These are phyloP conservation scores for Zophobas morio DNA, from an alignment of 1,140 invertebrate species.

Conservation along the genomic window DNA sequence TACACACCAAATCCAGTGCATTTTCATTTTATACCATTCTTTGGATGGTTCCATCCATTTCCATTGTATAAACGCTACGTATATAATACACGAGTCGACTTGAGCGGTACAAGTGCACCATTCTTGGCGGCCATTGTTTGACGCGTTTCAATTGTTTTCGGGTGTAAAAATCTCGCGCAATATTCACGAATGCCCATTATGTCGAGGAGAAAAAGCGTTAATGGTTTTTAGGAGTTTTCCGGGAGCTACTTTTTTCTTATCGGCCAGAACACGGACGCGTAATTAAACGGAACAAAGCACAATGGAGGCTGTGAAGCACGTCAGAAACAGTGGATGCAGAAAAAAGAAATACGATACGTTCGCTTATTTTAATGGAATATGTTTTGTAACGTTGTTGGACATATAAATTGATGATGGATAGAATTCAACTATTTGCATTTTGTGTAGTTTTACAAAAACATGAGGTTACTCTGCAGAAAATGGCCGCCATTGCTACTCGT, in stretches of 20 bases:
- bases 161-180: neutral
- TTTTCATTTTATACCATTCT: slow-evolving; percentile 27
- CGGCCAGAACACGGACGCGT: neutral
- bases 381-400: too few species aligned
- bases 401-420: too few species aligned
- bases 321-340: neutral
- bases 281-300: neutral
- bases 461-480: too few species aligned
- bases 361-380: too few species aligned
- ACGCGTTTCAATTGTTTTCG: slow-evolving; percentile 19
- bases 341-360: too few species aligned
- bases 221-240: neutral
- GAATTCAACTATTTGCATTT: too few species aligned
- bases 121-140: slow-evolving; percentile 10
- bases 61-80: neutral
- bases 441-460: too few species aligned
- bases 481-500: too few species aligned
- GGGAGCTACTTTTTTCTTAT: neutral
- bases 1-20: slow-evolving; percentile 31
- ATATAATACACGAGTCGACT: neutral
- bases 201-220: neutral
- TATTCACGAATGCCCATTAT: neutral
- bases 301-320: neutral
- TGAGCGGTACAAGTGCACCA: slow-evolving; percentile 9
- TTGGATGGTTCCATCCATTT: slow-evolving; percentile 17